Evolutionary conservation across 1,140 invertebrate species (phyloP).

Genomic region (Solenopsis invicta): DNA sequence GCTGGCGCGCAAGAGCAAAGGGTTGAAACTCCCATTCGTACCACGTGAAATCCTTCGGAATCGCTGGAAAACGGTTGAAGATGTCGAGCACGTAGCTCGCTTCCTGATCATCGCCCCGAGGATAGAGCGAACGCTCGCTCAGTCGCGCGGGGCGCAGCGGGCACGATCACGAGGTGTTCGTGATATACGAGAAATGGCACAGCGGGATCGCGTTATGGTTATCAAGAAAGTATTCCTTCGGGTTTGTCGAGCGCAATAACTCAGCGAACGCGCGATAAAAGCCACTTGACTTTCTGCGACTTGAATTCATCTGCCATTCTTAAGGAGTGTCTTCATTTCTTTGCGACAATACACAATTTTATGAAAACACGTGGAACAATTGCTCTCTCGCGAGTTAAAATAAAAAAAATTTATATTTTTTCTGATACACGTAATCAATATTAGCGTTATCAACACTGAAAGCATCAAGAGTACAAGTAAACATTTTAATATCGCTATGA

Average conservation of each 20-base stretch:
- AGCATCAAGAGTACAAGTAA: not conserved
- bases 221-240: constrained; percentile 64
- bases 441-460: not conserved
- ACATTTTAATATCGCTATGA: not conserved
- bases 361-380: not conserved
- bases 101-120: constrained; percentile 62
- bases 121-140: constrained; percentile 26
- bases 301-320: constrained; percentile 32
- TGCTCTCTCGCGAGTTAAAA: not conserved
- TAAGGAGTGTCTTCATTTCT: not conserved
- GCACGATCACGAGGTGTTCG: constrained; percentile 46
- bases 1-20: constrained; percentile 17
- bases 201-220: constrained; percentile 58
- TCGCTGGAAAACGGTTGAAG: constrained; percentile 52
- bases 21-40: constrained; percentile 55
- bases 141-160: constrained; percentile 22
- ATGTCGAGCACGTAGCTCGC: constrained; percentile 64
- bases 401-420: not conserved
- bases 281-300: constrained; percentile 41
- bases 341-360: not conserved
- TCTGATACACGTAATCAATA: not conserved
- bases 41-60: constrained; percentile 51
- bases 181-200: constrained; percentile 58
- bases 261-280: constrained; percentile 50
- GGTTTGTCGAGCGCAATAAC: constrained; percentile 58